phyloP scores from a whole-genome alignment of 2,797 vertebrate species.

The Rhynchotus rufescens region DNA sequence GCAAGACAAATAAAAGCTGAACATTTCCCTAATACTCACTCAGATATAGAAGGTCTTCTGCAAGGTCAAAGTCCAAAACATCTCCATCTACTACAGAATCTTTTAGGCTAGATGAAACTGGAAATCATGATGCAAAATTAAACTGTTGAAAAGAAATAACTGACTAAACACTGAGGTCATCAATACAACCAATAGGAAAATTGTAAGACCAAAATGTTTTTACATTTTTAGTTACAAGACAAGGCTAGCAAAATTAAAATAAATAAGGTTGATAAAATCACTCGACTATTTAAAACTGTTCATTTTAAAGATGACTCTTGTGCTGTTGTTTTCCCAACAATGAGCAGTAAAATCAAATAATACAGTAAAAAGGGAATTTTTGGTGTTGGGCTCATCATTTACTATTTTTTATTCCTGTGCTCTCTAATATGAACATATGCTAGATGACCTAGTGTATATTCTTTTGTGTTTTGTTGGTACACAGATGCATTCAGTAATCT shows the following conservation, averaged over 20 bases:
- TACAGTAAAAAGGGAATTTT: not conserved
- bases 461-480: not conserved
- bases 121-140: not conserved
- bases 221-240: not conserved
- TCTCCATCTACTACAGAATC: not conserved
- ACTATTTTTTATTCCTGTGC: not conserved
- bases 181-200: not conserved
- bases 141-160: not conserved
- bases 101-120: not conserved
- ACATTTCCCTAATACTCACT: not conserved
- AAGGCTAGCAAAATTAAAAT: not conserved
- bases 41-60: not conserved
- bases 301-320: not conserved
- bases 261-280: not conserved
- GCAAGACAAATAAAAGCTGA: not conserved
- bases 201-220: not conserved
- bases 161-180: slow-evolving; percentile 21
- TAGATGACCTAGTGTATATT: not conserved
- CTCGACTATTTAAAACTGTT: not conserved
- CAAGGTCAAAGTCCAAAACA: not conserved
- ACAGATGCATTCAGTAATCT: not conserved
- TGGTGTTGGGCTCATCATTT: not conserved
- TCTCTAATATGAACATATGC: accelerated
- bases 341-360: not conserved
- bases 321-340: not conserved